Evolutionary conservation across 2,888 invertebrate genomes (phyloP).

Genomic region (Epirrhoe alternata): DNA sequence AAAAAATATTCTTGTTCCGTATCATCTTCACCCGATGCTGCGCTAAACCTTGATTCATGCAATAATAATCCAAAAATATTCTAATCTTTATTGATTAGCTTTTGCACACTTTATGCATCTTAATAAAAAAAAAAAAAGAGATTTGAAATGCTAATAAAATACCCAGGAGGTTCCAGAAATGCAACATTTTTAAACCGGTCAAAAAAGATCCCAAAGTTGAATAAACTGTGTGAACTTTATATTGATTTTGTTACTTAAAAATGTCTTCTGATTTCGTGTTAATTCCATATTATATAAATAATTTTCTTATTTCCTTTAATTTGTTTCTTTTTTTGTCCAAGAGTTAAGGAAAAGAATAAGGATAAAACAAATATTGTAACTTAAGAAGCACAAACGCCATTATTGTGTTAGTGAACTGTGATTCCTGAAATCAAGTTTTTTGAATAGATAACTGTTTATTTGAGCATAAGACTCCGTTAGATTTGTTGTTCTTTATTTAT

Average conservation of each 20-base stretch:
- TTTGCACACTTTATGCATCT: too few relatives aligned
- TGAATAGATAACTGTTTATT: background rate
- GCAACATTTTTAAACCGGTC: conserved; percentile 33
- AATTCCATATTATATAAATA: background rate
- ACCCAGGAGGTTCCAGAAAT: conserved; percentile 23
- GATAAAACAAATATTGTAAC: background rate
- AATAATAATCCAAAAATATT: too few relatives aligned
- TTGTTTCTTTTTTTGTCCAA: too few relatives aligned
- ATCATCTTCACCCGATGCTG: too few relatives aligned
- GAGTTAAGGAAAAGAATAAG: too few relatives aligned
- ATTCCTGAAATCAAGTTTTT: background rate
- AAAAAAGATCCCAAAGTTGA: conserved; percentile 23
- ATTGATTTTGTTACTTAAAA: conserved; percentile 2
- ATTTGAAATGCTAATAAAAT: conserved; percentile 12
- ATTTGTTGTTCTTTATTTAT: too few relatives aligned
- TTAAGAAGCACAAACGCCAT: background rate
- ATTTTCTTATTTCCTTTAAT: background rate
- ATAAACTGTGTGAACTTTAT: conserved; percentile 22
- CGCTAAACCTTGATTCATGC: too few relatives aligned
- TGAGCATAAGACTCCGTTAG: background rate
- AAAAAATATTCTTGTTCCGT: too few relatives aligned
- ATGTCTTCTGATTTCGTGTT: background rate
- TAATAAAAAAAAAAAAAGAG: background rate
- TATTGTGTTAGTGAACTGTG: background rate
- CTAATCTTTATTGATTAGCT: too few relatives aligned